Evolutionary conservation across 2,113 vertebrate species (phyloP).

Genomic region (Gallinago media): DNA sequence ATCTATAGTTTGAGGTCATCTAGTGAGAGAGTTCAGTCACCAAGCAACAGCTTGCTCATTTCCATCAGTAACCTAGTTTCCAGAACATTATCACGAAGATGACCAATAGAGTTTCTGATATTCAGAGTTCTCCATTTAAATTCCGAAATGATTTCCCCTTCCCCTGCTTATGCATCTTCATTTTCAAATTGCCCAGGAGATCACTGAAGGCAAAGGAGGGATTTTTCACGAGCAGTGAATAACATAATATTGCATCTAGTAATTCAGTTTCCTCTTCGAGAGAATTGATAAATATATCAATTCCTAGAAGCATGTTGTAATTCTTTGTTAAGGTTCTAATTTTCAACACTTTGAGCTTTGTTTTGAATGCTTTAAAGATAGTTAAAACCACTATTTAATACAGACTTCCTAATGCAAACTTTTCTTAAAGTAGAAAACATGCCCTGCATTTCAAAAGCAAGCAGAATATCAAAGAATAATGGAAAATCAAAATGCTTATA

Average conservation of each 20-base stretch:
- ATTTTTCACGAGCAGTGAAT: neutral
- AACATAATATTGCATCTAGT: neutral
- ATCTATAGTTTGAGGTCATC: neutral
- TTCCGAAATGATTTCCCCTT: neutral
- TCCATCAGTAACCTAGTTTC: neutral
- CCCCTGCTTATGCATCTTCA: neutral
- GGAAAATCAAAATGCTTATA: neutral
- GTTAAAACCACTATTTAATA: neutral
- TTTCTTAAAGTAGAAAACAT: neutral
- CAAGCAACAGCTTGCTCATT: neutral
- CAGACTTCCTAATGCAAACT: neutral
- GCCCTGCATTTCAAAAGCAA: neutral
- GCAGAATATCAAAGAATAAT: neutral
- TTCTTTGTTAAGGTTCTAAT: neutral
- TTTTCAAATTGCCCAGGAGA: neutral
- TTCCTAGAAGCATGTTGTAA: neutral
- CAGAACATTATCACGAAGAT: neutral
- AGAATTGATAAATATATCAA: neutral
- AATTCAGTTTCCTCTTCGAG: neutral
- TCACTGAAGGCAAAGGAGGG: neutral
- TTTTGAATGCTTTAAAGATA: neutral
- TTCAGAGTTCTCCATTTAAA: neutral
- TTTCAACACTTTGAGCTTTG: neutral
- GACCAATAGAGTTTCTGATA: neutral
- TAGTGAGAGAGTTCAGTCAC: neutral